Base-by-base conservation (phyloP, 2,113 vertebrate species). In the Pteronura brasiliensis region DNA sequence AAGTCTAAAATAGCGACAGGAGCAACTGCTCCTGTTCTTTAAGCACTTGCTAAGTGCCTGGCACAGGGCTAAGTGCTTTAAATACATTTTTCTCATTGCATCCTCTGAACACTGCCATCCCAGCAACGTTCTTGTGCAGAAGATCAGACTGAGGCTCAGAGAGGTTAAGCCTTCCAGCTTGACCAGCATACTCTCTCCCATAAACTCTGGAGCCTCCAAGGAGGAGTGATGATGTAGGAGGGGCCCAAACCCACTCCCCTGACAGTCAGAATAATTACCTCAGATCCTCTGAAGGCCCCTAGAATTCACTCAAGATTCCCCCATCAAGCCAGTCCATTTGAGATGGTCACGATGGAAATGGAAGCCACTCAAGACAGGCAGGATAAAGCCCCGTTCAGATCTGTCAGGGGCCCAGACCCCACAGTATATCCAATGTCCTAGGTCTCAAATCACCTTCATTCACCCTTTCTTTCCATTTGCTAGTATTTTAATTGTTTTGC, bases 21-120 rank as follows among this genome's bases (percentile, higher is more conserved):
- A 91, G 90, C 69, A 69, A 13, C 25, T 31, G 36, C 63, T 89
- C 72, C 71, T 55, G 14, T 49, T 91, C 69, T 57, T 69, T 42
- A 80, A 67, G 63, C 34, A 47, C 49, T 67, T 49, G 67, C 57
- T 93, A 69, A 61, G 76, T 87, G 63, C 87, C 97, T 76, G 61
- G 90, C 93, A 92, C 69, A 31, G 82, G 65, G 91, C 87, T 88
- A 21, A 81, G 49, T 76, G 52, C 94, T 79, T 80, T 76, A 82
- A 86, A 65, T 79, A 44, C 69, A 23, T 55, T 69, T 90, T 88
- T 74, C 87, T 88, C 63, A 4, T 71, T 84, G 44, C 82, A 52
- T 92, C 71, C 49, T 87, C 34, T 4, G 47, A 90, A 69, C n/a
- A 47, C 34, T 77, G 67, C 76, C 14, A 11, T 80, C 90, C 61